phyloP scores from a whole-genome alignment of 1,140 invertebrate genomes.

The Proales similis region DNA sequence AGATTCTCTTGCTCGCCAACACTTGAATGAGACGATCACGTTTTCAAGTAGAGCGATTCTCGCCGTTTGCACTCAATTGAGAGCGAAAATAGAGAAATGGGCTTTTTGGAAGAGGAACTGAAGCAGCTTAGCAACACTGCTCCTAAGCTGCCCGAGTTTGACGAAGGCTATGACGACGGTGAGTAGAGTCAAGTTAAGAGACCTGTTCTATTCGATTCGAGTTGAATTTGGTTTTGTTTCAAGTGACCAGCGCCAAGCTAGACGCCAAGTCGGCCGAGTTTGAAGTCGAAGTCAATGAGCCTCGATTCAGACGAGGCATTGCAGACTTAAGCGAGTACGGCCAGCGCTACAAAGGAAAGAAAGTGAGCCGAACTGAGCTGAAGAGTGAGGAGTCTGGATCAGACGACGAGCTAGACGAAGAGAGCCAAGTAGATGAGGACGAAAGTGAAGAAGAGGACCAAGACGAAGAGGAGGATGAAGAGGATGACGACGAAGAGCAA shows the following conservation, averaged over 20 bases:
- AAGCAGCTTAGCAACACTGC: constrained; percentile 32
- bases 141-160: constrained; percentile 15
- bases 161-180: constrained; percentile 29
- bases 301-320: neutral
- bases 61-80: no score
- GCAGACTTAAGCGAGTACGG: constrained; percentile 32
- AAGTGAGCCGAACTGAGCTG: constrained; percentile 1
- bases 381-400: no score
- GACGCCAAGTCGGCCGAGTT: constrained; percentile 1
- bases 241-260: constrained; percentile 26
- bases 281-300: constrained; percentile 12
- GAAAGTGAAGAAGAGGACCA: constrained; percentile 33
- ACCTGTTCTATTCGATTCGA: neutral
- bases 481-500: constrained; percentile 38
- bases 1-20: no score
- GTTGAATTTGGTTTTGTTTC: neutral
- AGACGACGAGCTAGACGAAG: constrained; percentile 5
- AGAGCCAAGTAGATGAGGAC: neutral
- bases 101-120: constrained; percentile 25
- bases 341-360: constrained; percentile 14
- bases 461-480: constrained; percentile 37
- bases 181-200: neutral
- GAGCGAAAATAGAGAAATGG: constrained; percentile 10
- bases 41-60: no score
- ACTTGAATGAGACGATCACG: no score